A percentile compares a stretch with the other conserved stretches of the same genome.
These are phyloP conservation scores for Leptodirus hochenwartii DNA, from an alignment of 2,888 invertebrate species.

Conservation along the genomic window DNA sequence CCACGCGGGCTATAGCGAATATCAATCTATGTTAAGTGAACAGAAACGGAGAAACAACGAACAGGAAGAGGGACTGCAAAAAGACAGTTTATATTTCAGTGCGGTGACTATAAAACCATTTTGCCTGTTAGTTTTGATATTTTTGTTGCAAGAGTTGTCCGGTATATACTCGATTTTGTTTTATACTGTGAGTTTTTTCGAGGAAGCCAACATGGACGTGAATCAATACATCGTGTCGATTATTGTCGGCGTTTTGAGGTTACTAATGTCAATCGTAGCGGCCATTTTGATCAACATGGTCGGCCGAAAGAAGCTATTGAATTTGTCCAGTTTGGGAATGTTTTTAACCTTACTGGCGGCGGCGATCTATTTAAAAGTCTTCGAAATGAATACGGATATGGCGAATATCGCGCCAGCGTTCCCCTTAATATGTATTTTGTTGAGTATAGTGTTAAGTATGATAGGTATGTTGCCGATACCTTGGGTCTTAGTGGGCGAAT, in stretches of 20 bases:
- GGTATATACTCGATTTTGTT: constrained; percentile 56
- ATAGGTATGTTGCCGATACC: constrained; percentile 54
- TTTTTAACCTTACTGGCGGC: constrained; percentile 36
- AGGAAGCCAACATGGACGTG: constrained; percentile 40
- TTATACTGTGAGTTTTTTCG: constrained; percentile 52
- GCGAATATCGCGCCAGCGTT: constrained; percentile 7
- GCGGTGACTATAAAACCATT: constrained; percentile 49
- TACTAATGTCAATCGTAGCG: constrained; percentile 46
- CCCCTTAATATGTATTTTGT: constrained; percentile 37
- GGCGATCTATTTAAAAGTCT: constrained; percentile 22
- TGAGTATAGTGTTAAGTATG: constrained; percentile 56
- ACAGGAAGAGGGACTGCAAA: constrained; percentile 28
- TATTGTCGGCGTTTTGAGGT: constrained; percentile 45
- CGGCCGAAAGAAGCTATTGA: constrained; percentile 41
- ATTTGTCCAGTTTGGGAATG: constrained; percentile 45
- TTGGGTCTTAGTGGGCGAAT: constrained; percentile 57
- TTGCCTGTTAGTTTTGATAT: constrained; percentile 40
- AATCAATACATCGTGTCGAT: constrained; percentile 52
- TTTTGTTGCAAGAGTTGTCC: constrained; percentile 53
- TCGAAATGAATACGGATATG: constrained; percentile 18
- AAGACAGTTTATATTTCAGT: constrained; percentile 30
- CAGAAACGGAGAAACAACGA: not conserved
- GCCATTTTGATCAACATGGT: constrained; percentile 46
- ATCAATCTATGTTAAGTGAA: not conserved
- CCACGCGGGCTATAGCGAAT: too few relatives aligned